Conservation (phyloP, 2,797 vertebrate genomes). For the Hyperoplus lanceolatus region DNA sequence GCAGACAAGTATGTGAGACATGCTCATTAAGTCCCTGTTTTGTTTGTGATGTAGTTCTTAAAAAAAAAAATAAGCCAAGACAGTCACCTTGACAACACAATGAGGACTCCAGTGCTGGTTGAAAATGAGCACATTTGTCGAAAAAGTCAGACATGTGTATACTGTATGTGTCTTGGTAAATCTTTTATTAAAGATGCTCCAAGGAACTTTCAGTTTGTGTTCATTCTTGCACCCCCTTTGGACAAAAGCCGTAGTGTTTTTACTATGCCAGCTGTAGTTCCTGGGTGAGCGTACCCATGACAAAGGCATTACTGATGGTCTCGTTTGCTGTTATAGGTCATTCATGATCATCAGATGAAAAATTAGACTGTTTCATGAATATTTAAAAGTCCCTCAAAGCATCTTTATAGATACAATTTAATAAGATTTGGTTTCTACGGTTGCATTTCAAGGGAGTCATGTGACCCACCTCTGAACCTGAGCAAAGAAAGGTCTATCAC, state of each 20-base stretch:
- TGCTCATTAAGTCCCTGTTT: slow-evolving; percentile 54
- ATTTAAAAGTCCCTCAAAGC: too few relatives aligned
- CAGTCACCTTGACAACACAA: slow-evolving; percentile 37
- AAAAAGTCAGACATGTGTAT: background rate
- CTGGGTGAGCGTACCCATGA: too few relatives aligned
- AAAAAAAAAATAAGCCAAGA: slow-evolving; percentile 36
- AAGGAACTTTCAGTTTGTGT: too few relatives aligned
- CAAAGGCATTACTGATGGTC: too few relatives aligned
- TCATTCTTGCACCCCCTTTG: too few relatives aligned
- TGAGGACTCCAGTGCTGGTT: slow-evolving; percentile 18
- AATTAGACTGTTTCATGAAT: too few relatives aligned
- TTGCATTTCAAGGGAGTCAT: background rate
- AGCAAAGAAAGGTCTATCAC: background rate
- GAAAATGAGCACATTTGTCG: slow-evolving; percentile 3
- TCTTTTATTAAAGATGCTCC: background rate
- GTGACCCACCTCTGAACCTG: slow-evolving; percentile 8
- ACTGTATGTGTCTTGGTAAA: background rate
- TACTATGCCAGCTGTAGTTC: too few relatives aligned
- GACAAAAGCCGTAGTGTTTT: too few relatives aligned
- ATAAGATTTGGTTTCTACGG: background rate
- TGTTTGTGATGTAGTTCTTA: slow-evolving; percentile 40
- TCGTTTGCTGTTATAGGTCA: too few relatives aligned
- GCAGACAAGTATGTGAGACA: slow-evolving; percentile 34
- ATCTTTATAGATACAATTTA: background rate
- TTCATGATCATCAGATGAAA: too few relatives aligned